Base-by-base conservation (phyloP, 2,797 vertebrate genomes). In the Bryconaethiops microstoma region DNA sequence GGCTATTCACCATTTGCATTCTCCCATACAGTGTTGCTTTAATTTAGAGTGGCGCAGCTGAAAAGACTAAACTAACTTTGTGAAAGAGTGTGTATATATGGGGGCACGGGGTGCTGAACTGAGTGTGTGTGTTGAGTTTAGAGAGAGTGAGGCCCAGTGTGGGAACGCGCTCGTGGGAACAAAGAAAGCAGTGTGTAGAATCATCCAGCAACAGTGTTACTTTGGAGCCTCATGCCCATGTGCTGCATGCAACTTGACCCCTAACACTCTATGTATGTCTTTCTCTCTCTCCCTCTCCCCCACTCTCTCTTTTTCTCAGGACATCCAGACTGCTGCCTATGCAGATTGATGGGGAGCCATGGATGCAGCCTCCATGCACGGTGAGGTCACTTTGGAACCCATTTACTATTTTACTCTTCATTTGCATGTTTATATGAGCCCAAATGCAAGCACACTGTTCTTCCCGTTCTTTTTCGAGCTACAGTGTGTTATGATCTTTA, bases 331-430 rank as follows among this genome's bases (percentile, higher is more conserved):
- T 95, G 86, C 92, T 98, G 88, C 97, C 97, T 7, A 98, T 99
- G 97, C 97, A 99, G 93, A 97, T 99, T 69, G 97, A 98, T 2
- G 97, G 97, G 16, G 97, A 99, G 89, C 97, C 97, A 54, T 99
- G 97, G 97, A 97, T 98, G 96, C 97, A 99, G 92, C 95, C 97
- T 0, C 93, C 96, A 45, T 98, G 97, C 92, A 96, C 91, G 7
- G 97, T 99, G 63, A 79, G 83, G 65, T 84, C 55, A 42, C 55
- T 74, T 82, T 82, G 42, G n/a, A 9, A 5, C 60, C 45, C 45
- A 75, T 80, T 77, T 48, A 64, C 45, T 48, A 59, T 67, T 77
- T 81, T 19, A 35, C 45, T 63, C 82, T 8, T 76, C 21, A 60
- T 77, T 70, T 65, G 25, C 74, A 35, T 19, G 17, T 64, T 25